phyloP scores from a whole-genome alignment of 2,888 invertebrate genomes.

The Cantharis flavilabris region DNA sequence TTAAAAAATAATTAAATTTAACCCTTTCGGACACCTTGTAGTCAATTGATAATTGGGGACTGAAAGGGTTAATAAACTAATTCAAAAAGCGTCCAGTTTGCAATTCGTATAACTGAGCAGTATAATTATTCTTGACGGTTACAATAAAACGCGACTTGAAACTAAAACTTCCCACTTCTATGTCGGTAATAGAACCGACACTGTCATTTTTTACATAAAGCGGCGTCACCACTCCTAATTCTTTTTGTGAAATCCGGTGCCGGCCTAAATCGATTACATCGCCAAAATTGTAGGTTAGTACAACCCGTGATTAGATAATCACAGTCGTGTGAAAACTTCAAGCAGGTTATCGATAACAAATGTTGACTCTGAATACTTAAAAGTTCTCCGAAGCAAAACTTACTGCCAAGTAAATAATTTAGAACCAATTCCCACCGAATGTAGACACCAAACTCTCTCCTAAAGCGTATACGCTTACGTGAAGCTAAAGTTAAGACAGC shows the following conservation, averaged over 20 bases:
- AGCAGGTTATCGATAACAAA: conserved; percentile 76
- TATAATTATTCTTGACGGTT: conserved; percentile 81
- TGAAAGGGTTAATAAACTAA: too few relatives aligned
- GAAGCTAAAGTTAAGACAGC: too few relatives aligned
- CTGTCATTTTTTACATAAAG: conserved; percentile 78
- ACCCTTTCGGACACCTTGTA: too few relatives aligned
- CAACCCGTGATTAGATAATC: conserved; percentile 76
- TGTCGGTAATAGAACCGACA: conserved; percentile 76
- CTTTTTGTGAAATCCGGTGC: conserved; percentile 54
- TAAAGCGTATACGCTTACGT: too few relatives aligned
- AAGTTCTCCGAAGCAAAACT: conserved; percentile 70
- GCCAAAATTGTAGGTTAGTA: conserved; percentile 78
- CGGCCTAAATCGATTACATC: conserved; percentile 57
- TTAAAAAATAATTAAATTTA: too few relatives aligned
- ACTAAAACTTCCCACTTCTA: conserved; percentile 72
- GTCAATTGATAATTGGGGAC: too few relatives aligned
- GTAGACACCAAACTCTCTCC: too few relatives aligned
- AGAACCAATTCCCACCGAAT: conserved; percentile 77
- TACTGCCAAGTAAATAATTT: conserved; percentile 86
- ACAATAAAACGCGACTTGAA: conserved; percentile 71
- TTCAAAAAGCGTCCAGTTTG: too few relatives aligned
- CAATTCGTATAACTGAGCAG: conserved; percentile 81
- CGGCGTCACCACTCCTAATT: conserved; percentile 63
- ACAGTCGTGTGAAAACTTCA: conserved; percentile 78
- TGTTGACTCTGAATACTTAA: conserved; percentile 75